Percentiles rank a stretch among this genome's conserved stretches.
phyloP scores from a whole-genome alignment of 2,888 invertebrate genomes.

The Hoplodrina ambigua region DNA sequence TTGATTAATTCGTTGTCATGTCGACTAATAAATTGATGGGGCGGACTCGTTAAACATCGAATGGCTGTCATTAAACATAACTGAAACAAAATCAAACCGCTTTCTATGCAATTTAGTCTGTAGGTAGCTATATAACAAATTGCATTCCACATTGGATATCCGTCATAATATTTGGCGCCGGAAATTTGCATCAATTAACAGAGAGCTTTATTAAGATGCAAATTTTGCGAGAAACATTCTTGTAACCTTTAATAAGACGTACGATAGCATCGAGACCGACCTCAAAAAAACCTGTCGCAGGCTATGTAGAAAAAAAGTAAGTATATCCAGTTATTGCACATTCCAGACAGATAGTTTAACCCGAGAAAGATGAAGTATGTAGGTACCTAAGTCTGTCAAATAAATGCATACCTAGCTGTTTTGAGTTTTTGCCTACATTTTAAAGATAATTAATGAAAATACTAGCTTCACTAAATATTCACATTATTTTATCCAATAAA shows the following conservation, averaged over 20 bases:
- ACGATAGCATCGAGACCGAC: slow-evolving; percentile 44
- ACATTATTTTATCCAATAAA: slow-evolving; percentile 19
- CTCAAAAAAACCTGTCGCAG: slow-evolving; percentile 61
- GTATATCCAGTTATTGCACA: slow-evolving; percentile 59
- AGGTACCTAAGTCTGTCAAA: slow-evolving; percentile 14
- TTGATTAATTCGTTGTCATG: slow-evolving; percentile 44
- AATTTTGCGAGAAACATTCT: slow-evolving; percentile 47
- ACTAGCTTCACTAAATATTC: slow-evolving; percentile 9
- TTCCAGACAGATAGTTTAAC: slow-evolving; percentile 43
- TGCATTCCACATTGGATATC: slow-evolving; percentile 60
- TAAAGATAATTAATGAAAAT: slow-evolving; percentile 17
- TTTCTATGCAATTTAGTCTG: slow-evolving; percentile 28
- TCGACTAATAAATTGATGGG: slow-evolving; percentile 47
- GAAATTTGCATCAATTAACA: slow-evolving; percentile 61
- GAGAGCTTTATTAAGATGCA: slow-evolving; percentile 54
- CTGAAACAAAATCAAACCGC: slow-evolving; percentile 47
- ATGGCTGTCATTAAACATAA: slow-evolving; percentile 47
- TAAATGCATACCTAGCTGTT: slow-evolving; percentile 8
- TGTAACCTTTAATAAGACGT: slow-evolving; percentile 44
- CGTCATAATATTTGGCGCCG: slow-evolving; percentile 65
- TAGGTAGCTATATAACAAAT: slow-evolving; percentile 48
- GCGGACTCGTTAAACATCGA: slow-evolving; percentile 30
- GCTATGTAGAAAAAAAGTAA: slow-evolving; percentile 34
- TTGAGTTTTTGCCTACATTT: slow-evolving; percentile 2
- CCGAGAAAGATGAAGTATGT: slow-evolving; percentile 3